Evolutionary conservation across 2,888 invertebrate genomes (phyloP).

Genomic region (Oscheius sp.): DNA sequence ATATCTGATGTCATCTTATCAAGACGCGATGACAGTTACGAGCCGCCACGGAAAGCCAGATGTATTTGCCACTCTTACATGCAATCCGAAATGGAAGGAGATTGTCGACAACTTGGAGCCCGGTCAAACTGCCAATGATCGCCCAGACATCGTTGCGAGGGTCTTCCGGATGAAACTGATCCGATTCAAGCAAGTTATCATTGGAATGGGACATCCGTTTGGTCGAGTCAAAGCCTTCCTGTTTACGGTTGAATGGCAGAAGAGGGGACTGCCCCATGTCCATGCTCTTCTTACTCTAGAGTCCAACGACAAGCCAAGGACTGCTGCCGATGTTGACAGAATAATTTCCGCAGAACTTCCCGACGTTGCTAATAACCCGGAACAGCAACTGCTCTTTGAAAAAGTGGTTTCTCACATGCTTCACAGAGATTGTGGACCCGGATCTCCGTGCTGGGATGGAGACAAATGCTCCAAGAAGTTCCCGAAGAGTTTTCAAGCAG

Average conservation of each 20-base stretch:
- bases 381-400: neutral
- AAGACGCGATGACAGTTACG: constrained; percentile 65
- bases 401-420: neutral
- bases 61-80: constrained; percentile 72
- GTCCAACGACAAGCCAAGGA: too few relatives aligned
- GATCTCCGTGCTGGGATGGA: neutral
- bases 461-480: neutral
- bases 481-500: neutral
- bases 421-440: neutral
- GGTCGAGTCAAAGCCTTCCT: constrained; percentile 57
- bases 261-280: constrained; percentile 63
- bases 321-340: too few relatives aligned
- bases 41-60: constrained; percentile 62
- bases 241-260: constrained; percentile 69
- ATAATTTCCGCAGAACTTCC: too few relatives aligned
- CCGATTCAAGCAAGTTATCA: constrained; percentile 54
- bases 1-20: constrained; percentile 56
- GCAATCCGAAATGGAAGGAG: constrained; percentile 72
- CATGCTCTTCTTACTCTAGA: too few relatives aligned
- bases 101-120: constrained; percentile 55
- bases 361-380: too few relatives aligned
- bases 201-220: constrained; percentile 47
- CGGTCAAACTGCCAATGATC: constrained; percentile 49
- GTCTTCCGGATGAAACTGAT: constrained; percentile 64
- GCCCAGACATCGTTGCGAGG: constrained; percentile 65